These are phyloP conservation scores for Macrocentrus cingulum DNA, from an alignment of 1,140 invertebrate genomes.

Conservation along the genomic window DNA sequence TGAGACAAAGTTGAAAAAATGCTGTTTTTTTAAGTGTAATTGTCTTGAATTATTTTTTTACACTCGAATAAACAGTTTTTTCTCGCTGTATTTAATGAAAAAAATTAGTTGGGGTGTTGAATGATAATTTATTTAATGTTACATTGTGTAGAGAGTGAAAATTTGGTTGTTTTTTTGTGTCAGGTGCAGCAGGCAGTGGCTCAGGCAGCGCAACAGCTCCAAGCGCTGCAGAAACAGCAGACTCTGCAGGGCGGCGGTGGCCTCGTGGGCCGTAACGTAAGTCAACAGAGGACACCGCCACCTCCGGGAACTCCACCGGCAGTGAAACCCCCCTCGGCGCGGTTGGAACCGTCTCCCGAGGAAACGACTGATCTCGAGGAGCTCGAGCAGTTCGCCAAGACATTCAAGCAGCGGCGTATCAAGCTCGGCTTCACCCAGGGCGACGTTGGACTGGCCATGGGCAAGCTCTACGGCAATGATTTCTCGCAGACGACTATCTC, in stretches of 20 bases:
- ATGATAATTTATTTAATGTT: too few species aligned
- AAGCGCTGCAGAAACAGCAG: constrained; percentile 78
- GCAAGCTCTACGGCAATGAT: constrained; percentile 97
- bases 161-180: constrained; percentile 28
- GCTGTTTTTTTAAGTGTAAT: too few species aligned
- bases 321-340: constrained; percentile 60
- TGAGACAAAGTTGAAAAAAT: too few species aligned
- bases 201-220: constrained; percentile 80
- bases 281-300: constrained; percentile 57
- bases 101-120: too few species aligned
- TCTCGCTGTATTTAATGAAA: too few species aligned
- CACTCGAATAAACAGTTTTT: too few species aligned
- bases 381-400: constrained; percentile 94
- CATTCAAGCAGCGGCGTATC: constrained; percentile 93
- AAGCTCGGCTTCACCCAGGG: constrained; percentile 98
- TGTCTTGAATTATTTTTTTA: too few species aligned
- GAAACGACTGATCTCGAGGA: constrained; percentile 95
- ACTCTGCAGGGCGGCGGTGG: constrained; percentile 52
- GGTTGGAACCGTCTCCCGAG: constrained; percentile 78
- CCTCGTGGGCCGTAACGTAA: constrained; percentile 44
- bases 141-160: too few species aligned
- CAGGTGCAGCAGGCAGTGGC: constrained; percentile 76
- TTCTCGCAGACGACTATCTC: constrained; percentile 99
- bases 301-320: constrained; percentile 52
- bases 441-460: constrained; percentile 97